Conservation (phyloP, 2,797 vertebrate species). For the Trichosurus vulpecula region DNA sequence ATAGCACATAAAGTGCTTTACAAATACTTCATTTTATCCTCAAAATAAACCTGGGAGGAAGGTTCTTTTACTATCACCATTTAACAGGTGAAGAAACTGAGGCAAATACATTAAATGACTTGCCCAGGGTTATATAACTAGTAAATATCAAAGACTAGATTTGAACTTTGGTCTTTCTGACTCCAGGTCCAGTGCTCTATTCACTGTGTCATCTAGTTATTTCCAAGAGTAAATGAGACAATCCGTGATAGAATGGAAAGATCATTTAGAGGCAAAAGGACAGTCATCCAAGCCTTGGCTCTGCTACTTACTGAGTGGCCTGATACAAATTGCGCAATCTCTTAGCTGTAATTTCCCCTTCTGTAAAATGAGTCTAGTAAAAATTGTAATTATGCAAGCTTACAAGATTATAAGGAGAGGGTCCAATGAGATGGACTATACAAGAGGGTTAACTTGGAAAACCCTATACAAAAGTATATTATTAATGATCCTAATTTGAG, state of each 20-base stretch:
- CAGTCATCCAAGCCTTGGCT: neutral
- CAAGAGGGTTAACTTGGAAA: neutral
- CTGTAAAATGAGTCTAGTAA: neutral
- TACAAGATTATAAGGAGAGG: neutral
- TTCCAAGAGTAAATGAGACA: neutral
- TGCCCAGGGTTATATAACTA: neutral
- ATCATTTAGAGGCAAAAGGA: neutral
- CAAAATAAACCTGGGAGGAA: neutral
- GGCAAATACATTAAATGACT: neutral
- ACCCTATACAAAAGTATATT: neutral
- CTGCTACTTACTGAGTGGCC: neutral
- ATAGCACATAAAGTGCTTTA: neutral
- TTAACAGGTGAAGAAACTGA: neutral
- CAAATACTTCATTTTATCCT: neutral
- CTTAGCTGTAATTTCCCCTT: neutral
- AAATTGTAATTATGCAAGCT: neutral
- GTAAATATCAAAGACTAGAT: neutral
- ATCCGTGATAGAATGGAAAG: neutral
- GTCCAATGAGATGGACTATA: neutral
- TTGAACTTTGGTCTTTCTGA: neutral
- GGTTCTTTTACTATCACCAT: neutral
- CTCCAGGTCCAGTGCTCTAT: neutral
- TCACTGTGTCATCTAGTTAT: neutral
- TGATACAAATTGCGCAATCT: neutral
- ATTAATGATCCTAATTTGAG: slow-evolving; percentile 20